These are phyloP conservation scores for Masticophis lateralis DNA, from an alignment of 2,797 vertebrate genomes.

Conservation along the genomic window DNA sequence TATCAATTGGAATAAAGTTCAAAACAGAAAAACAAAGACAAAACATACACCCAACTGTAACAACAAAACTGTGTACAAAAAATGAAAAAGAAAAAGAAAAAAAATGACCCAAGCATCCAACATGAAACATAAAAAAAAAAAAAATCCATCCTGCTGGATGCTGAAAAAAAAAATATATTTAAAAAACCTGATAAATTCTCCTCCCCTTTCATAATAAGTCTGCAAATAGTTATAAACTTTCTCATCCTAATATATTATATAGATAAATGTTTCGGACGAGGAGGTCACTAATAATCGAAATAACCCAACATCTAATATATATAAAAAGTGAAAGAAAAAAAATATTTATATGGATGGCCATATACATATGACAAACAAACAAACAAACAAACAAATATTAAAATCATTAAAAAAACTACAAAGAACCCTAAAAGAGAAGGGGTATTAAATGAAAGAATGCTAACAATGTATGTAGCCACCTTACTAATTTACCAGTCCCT, in stretches of 20 bases:
- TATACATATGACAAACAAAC: background rate
- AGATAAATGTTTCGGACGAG: background rate
- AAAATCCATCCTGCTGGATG: background rate
- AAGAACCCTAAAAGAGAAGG: background rate
- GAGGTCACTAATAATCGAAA: background rate
- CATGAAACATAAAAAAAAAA: background rate
- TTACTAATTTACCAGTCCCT: background rate
- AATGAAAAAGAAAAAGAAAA: background rate
- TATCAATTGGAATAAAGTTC: background rate
- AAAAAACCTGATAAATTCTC: background rate
- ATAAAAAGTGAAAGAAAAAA: background rate
- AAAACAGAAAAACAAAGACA: background rate
- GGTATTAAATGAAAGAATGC: background rate
- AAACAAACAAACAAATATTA: background rate
- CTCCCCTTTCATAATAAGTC: background rate
- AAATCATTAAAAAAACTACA: background rate
- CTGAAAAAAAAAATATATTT: background rate
- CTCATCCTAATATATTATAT: background rate
- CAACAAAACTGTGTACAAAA: background rate
- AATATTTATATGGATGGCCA: background rate
- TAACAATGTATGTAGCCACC: background rate
- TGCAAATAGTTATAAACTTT: background rate
- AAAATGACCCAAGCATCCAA: background rate
- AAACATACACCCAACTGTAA: background rate
- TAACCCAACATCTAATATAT: background rate